phyloP scores from a whole-genome alignment of 2,888 invertebrate genomes.

The Heliothis peltigera region DNA sequence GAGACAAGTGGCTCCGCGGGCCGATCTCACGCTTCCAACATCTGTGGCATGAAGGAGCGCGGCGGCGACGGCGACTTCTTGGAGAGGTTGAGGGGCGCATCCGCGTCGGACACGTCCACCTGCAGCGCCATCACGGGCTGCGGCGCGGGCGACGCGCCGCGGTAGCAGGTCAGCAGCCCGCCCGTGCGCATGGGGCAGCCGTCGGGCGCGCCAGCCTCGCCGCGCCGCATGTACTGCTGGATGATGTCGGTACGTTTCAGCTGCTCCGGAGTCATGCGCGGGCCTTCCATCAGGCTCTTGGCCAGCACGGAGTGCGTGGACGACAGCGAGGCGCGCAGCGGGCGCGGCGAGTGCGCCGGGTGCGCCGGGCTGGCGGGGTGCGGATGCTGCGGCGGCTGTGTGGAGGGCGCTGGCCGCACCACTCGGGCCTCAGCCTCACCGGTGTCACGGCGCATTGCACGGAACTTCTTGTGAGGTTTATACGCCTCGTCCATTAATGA shows the following conservation, averaged over 20 bases:
- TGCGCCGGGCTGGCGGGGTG: slow-evolving; percentile 81
- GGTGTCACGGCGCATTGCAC: slow-evolving; percentile 95
- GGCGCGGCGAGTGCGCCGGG: slow-evolving; percentile 89
- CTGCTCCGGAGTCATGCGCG: slow-evolving; percentile 97
- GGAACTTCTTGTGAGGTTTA: slow-evolving; percentile 98
- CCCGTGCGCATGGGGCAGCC: slow-evolving; percentile 82
- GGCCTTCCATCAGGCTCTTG: slow-evolving; percentile 97
- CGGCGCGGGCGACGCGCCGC: slow-evolving; percentile 84
- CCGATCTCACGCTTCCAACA: slow-evolving; percentile 91
- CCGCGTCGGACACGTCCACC: slow-evolving; percentile 95
- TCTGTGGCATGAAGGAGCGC: slow-evolving; percentile 91
- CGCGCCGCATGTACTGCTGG: slow-evolving; percentile 97
- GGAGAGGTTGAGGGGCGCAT: slow-evolving; percentile 96
- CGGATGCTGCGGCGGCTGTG: slow-evolving; percentile 88
- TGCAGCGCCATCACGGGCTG: slow-evolving; percentile 89
- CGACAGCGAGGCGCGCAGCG: slow-evolving; percentile 91
- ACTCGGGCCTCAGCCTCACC: slow-evolving; percentile 92
- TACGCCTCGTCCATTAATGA: slow-evolving; percentile 98
- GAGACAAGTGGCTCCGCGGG: slow-evolving; percentile 87
- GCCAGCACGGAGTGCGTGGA: slow-evolving; percentile 97
- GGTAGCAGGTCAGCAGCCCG: slow-evolving; percentile 78
- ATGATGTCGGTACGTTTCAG: slow-evolving; percentile 97
- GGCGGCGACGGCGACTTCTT: slow-evolving; percentile 93
- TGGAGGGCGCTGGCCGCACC: slow-evolving; percentile 85
- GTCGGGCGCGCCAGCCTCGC: slow-evolving; percentile 89